Evolutionary conservation across 2,888 invertebrate species (phyloP), one percentile per base, ranked within the genome.

Genomic region (Thelaira solivaga): DNA sequence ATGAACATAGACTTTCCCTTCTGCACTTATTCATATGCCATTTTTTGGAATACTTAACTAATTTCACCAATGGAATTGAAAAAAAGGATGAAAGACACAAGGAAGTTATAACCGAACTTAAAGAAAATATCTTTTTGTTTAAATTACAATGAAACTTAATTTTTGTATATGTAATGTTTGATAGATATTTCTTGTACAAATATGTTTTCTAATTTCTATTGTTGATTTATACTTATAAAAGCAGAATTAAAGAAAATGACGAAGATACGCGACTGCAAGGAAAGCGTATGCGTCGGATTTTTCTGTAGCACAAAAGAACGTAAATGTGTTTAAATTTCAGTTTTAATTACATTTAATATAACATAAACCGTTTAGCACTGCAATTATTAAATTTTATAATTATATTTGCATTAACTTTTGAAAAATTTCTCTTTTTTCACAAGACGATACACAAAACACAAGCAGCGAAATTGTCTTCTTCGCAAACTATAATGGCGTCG

Each of bases 401-500:
- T 22, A 22, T 65, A 62, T 71, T 73, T 72, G 11, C 39, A 18
- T 16, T 47, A 69, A n/a, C n/a, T 49, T 76, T 22, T 7, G 55
- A 47, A 16, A 75, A 62, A 83, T 81, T 73, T 80, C 45, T 81
- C 76, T 83, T 80, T 82, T 81, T 79, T 59, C 73, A 83, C 76
- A 61, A 69, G 80, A 83, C 82, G 81, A 81, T 72, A 82, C 81
- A 80, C 75, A 80, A 81, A 71, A 73, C 74, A 77, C 75, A 80
- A 73, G 80, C 83, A 84, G 82, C 84, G 83, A 86, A 86, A 86
- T 84, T 87, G 8, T n/a, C 86, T 83, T 83, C 83, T 83, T 83
- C 82, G 81, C 83, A 84, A 87, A 85, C 84, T 85, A 83, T 86
- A 86, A 88, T 88, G 89, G 88, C 88, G 88, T 88, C 88, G 87